Conservation (phyloP, 2,797 vertebrate genomes). For the Heterohyrax brucei region DNA sequence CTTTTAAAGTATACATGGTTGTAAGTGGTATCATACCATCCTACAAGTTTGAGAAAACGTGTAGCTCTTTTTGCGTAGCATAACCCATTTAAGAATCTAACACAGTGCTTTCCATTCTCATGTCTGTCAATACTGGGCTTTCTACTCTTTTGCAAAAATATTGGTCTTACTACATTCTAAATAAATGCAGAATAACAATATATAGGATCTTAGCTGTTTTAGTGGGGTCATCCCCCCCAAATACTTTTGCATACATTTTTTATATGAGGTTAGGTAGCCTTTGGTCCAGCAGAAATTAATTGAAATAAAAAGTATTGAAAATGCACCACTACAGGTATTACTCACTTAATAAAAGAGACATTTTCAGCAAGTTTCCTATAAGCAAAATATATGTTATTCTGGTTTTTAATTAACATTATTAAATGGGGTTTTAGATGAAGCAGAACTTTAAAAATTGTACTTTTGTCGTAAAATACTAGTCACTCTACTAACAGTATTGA, state of each 20-base stretch:
- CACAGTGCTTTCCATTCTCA: slow-evolving; percentile 68
- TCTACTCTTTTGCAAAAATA: slow-evolving; percentile 82
- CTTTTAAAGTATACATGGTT: slow-evolving; percentile 84
- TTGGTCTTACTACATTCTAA: slow-evolving; percentile 85
- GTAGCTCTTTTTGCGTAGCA: slow-evolving; percentile 54
- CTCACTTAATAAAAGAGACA: slow-evolving; percentile 84
- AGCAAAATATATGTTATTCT: slow-evolving; percentile 65
- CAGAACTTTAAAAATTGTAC: slow-evolving; percentile 53
- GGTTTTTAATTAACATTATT: slow-evolving; percentile 60
- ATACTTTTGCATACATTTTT: slow-evolving; percentile 41
- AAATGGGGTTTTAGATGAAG: slow-evolving; percentile 66
- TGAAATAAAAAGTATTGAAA: slow-evolving; percentile 74
- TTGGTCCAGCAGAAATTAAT: slow-evolving; percentile 72
- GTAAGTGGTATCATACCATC: slow-evolving; percentile 79
- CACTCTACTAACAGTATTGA: slow-evolving; percentile 60
- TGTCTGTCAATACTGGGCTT: slow-evolving; percentile 72
- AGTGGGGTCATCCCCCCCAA: neutral
- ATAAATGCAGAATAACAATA: slow-evolving; percentile 84
- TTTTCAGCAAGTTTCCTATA: slow-evolving; percentile 73
- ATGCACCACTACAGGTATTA: slow-evolving; percentile 78
- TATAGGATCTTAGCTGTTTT: slow-evolving; percentile 90
- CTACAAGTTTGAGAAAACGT: slow-evolving; percentile 74
- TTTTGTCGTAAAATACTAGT: slow-evolving; percentile 60
- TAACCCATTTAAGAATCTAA: slow-evolving; percentile 71
- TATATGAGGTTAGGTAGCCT: slow-evolving; percentile 48